Conservation (phyloP, 2,888 invertebrate genomes). For the Synergus japonicus region DNA sequence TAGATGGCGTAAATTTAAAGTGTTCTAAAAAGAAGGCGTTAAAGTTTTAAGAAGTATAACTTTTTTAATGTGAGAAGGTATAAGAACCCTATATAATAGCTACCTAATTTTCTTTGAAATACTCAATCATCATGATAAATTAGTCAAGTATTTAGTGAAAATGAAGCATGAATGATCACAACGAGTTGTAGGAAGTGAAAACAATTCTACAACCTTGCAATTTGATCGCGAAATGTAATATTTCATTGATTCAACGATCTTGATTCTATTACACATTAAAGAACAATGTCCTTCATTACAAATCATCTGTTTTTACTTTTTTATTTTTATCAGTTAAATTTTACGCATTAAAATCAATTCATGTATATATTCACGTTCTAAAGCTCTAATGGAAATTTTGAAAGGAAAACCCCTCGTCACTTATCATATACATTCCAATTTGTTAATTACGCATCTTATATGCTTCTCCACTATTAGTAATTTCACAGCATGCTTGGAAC, state of each 20-base stretch:
- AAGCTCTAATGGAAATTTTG: not conserved
- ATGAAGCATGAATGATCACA: not conserved
- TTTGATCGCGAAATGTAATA: slow-evolving; percentile 32
- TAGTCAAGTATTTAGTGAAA: not conserved
- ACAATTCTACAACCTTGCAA: slow-evolving; percentile 7
- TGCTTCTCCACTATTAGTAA: not conserved
- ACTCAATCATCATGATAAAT: not conserved
- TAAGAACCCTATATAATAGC: no score
- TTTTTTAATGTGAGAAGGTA: not conserved
- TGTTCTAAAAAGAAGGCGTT: not conserved
- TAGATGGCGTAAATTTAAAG: not conserved
- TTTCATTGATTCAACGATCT: not conserved
- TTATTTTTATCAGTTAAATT: no score
- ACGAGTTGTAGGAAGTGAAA: not conserved
- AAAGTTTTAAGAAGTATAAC: not conserved
- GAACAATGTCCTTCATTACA: no score
- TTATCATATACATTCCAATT: not conserved
- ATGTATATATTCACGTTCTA: not conserved
- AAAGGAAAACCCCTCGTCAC: not conserved
- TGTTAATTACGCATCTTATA: not conserved
- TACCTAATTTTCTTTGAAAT: no score
- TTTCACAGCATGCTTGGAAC: slow-evolving; percentile 18
- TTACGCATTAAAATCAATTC: no score
- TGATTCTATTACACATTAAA: not conserved
- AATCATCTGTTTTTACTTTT: no score